Evolutionary conservation across 2,113 vertebrate species (phyloP).

Genomic region (Cryptotis parvus): DNA sequence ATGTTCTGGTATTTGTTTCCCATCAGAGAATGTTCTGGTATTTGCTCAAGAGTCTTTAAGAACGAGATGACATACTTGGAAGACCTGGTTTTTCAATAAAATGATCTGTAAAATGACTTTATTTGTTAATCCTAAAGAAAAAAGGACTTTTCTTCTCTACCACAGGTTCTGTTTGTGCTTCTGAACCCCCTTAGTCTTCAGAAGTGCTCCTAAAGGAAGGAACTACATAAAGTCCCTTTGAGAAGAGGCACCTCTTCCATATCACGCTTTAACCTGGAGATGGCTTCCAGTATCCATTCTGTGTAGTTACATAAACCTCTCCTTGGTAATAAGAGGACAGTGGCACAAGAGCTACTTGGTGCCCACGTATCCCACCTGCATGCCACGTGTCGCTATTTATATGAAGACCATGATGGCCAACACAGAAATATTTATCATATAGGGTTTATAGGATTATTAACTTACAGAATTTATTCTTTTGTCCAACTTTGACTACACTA

Average conservation of each 20-base stretch:
- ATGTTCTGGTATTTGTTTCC: slow-evolving; percentile 37
- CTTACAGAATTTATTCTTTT: slow-evolving; percentile 32
- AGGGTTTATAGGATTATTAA: not conserved
- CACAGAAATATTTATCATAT: not conserved
- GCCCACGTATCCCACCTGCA: not conserved
- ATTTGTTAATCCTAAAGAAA: slow-evolving; percentile 21
- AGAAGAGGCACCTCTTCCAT: slow-evolving; percentile 30
- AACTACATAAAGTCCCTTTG: slow-evolving; percentile 44
- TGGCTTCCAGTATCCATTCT: not conserved
- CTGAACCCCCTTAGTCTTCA: not conserved
- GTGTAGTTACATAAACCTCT: not conserved
- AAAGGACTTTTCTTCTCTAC: not conserved
- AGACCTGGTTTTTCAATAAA: slow-evolving; percentile 39
- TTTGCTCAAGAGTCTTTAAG: slow-evolving; percentile 59
- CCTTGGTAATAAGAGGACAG: not conserved
- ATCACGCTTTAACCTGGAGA: not conserved
- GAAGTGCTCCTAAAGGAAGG: not conserved
- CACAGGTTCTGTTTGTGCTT: not conserved
- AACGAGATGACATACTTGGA: slow-evolving; percentile 45
- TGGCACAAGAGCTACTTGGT: not conserved
- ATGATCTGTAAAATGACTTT: not conserved
- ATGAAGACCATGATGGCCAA: not conserved
- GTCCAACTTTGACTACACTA: not conserved
- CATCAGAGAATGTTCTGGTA: too few species aligned
- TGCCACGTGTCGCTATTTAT: not conserved